Conservation (phyloP, 2,797 vertebrate species). For the Gephyroberyx darwinii region DNA sequence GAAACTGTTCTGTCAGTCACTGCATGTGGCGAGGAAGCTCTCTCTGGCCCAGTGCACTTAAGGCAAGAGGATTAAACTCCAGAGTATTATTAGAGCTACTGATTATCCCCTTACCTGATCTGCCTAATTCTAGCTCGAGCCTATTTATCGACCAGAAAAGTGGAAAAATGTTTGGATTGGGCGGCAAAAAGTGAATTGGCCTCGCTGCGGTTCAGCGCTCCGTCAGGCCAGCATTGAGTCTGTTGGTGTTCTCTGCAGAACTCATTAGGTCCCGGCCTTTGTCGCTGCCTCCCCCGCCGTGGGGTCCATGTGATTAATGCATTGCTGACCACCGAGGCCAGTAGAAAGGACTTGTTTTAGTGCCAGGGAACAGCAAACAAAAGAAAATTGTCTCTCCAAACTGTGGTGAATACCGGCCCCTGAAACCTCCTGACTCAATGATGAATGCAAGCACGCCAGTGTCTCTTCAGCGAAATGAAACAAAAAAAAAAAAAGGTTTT, state of each 20-base stretch:
- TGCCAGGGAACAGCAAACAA: constrained; percentile 74
- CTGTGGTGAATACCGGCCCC: constrained; percentile 50
- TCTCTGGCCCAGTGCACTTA: constrained; percentile 75
- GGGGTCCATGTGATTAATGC: constrained; percentile 76
- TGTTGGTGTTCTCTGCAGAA: constrained; percentile 66
- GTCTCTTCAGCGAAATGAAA: constrained; percentile 54
- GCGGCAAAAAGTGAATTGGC: constrained; percentile 57
- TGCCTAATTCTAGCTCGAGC: constrained; percentile 68
- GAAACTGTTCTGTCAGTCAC: constrained; percentile 1
- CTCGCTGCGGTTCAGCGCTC: constrained; percentile 48
- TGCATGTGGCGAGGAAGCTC: constrained; percentile 63
- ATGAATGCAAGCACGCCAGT: constrained; percentile 46
- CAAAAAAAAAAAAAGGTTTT: constrained; percentile 42
- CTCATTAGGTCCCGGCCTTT: constrained; percentile 75
- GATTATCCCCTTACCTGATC: constrained; percentile 85
- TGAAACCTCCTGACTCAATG: constrained; percentile 44
- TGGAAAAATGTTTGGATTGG: constrained; percentile 66
- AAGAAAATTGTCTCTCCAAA: constrained; percentile 73
- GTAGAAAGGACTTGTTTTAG: constrained; percentile 70
- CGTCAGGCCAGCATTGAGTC: constrained; percentile 52
- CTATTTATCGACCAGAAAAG: constrained; percentile 75
- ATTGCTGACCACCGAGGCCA: constrained; percentile 69
- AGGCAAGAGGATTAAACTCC: constrained; percentile 86
- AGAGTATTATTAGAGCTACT: constrained; percentile 87
- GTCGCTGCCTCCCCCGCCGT: constrained; percentile 61